Base-by-base conservation (phyloP, 2,888 invertebrate genomes). In the Resseliella maxima region DNA sequence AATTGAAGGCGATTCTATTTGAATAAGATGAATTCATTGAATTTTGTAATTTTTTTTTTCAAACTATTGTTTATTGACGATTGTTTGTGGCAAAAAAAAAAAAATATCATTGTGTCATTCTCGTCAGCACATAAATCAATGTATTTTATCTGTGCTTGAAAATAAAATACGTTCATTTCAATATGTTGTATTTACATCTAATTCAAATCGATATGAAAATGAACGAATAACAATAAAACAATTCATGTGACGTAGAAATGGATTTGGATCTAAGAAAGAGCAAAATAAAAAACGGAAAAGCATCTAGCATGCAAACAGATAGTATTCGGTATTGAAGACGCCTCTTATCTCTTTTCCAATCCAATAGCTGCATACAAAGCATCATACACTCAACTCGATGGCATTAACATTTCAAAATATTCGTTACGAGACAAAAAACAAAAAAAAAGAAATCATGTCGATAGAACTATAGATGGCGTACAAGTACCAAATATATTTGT, bases 291-390 rank as follows among this genome's bases (percentile, higher is more conserved):
- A 50, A 18, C 8, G 8, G 18, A 15, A 59, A 59, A 1, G 59
- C 2, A 59, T 12, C 24, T n/a, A 24, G 59, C 59, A 59, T 59
- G 27, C 59, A 59, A 59, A 24, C 59, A 59, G 59, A 59, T 59
- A 24, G 24, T 5, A 59, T 59, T 59, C 6, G 5, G 27, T 15
- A 59, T 59, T 24, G 5, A 59, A 59, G 59, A 59, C 59, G 59
- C 24, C 59, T 50, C 18, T n/a, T 24, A 59, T 59, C 59, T 59
- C 59, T 2, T 59, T 59, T 59, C 59, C 59, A 59, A 59, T 59
- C 27, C 24, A 59, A 27, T 59, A n/a, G 59, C 24, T 59, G 59
- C 59, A 59, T 24, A 59, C 59, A 59, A 27, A n/a, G 12, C 59
- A 24, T 24, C 12, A 59, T n/a, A 24, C 24, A 59, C 59, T 59